A percentile compares a stretch with the other conserved stretches of the same genome.
phyloP scores from a whole-genome alignment of 2,797 vertebrate species.

The Discoglossus pictus region DNA sequence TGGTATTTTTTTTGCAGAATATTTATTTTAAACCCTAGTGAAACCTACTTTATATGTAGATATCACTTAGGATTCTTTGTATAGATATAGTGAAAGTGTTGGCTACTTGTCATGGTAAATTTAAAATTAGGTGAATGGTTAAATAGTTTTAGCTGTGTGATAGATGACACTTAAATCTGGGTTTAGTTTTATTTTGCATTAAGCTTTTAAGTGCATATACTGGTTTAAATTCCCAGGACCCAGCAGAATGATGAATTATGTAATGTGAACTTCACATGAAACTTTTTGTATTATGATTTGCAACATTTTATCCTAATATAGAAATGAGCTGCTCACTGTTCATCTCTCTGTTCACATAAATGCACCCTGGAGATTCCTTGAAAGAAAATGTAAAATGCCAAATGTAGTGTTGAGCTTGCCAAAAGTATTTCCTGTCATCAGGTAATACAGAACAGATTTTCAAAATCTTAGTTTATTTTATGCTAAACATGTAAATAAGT shows the following conservation, averaged over 20 bases:
- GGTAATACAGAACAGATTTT: constrained; percentile 25
- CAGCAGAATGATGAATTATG: constrained; percentile 27
- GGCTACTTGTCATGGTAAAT: too few relatives aligned
- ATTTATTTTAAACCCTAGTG: too few relatives aligned
- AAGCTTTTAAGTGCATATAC: not conserved
- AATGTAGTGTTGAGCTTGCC: constrained; percentile 15
- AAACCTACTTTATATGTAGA: too few relatives aligned
- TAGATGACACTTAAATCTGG: not conserved
- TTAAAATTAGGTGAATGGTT: not conserved
- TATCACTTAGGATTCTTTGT: too few relatives aligned
- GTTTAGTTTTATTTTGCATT: not conserved
- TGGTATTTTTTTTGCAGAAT: too few relatives aligned
- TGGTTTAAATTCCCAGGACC: constrained; percentile 27
- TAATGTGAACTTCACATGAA: constrained; percentile 33
- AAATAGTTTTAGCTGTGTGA: not conserved
- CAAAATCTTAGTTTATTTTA: not conserved
- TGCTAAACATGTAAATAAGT: not conserved
- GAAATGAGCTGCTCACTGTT: constrained; percentile 5
- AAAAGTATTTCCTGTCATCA: constrained; percentile 1
- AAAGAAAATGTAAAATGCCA: constrained; percentile 20
- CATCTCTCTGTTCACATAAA: constrained; percentile 9
- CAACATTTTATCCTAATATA: constrained; percentile 32
- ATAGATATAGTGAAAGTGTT: too few relatives aligned
- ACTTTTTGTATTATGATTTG: constrained; percentile 21
- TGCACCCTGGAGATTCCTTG: constrained; percentile 2